These are phyloP conservation scores for Symphodus melops DNA, from an alignment of 2,113 vertebrate species.

Conservation along the genomic window DNA sequence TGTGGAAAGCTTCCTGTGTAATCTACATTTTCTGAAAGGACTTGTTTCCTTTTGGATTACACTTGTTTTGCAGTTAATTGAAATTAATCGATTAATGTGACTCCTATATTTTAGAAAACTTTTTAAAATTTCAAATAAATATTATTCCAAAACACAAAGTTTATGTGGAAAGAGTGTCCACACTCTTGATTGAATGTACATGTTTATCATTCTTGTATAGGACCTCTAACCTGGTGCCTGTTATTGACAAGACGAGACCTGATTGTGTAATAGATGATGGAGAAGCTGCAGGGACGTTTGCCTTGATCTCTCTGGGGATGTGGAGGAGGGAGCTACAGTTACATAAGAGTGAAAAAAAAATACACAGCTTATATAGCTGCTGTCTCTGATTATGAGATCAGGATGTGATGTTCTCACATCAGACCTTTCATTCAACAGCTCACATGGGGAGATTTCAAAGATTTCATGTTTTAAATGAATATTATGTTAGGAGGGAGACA, in stretches of 20 bases:
- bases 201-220: background rate
- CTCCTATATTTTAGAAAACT: too few species aligned
- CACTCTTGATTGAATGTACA: background rate
- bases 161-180: too few species aligned
- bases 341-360: constrained; percentile 56
- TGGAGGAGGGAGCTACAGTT: constrained; percentile 64
- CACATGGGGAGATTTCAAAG: background rate
- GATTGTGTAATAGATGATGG: constrained; percentile 25
- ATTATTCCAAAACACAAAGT: too few species aligned
- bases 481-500: too few species aligned
- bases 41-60: background rate
- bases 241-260: background rate
- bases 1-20: too few species aligned
- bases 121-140: too few species aligned
- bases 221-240: background rate
- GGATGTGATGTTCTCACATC: constrained; percentile 40
- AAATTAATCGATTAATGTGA: too few species aligned
- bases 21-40: too few species aligned
- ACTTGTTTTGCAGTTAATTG: background rate
- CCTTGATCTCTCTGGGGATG: constrained; percentile 48
- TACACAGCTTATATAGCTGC: constrained; percentile 14
- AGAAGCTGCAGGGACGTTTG: constrained; percentile 33
- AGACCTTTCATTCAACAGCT: background rate
- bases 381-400: constrained; percentile 35
- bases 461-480: background rate